Conservation (phyloP, 1,140 invertebrate genomes). For the Drosophila athabasca region DNA sequence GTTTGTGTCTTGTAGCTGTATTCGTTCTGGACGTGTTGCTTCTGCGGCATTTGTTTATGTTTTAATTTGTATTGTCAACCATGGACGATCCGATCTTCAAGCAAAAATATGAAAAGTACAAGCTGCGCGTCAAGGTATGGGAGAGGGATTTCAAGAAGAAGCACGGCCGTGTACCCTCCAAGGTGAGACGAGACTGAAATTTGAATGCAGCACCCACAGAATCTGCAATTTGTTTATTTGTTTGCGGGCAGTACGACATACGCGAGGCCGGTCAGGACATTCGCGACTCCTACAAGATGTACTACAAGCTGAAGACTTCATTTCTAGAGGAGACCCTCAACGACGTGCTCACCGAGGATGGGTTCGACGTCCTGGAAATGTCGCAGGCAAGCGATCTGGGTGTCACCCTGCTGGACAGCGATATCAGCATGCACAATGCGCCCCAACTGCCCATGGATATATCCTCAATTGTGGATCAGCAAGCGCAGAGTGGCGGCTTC, state of each 20-base stretch:
- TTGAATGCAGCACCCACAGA: not conserved
- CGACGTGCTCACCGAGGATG: conserved; percentile 84
- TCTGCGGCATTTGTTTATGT: conserved; percentile 25
- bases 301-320: conserved; percentile 90
- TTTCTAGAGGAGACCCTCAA: conserved; percentile 88
- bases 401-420: conserved; percentile 31
- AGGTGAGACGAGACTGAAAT: conserved; percentile 84
- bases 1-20: conserved; percentile 11
- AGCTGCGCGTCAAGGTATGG: conserved; percentile 90
- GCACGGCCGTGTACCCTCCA: conserved; percentile 88
- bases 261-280: conserved; percentile 88
- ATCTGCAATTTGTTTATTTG: not conserved
- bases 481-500: conserved; percentile 16
- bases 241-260: conserved; percentile 87
- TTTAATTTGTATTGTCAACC: conserved; percentile 7
- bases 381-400: conserved; percentile 68
- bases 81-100: conserved; percentile 80
- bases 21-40: not conserved
- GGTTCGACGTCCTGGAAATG: conserved; percentile 82
- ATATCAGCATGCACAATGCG: conserved; percentile 44
- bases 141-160: conserved; percentile 90
- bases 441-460: conserved; percentile 67
- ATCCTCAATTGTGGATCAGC: conserved; percentile 49
- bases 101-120: conserved; percentile 86
- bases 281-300: conserved; percentile 91